Base-by-base conservation (phyloP, 2,888 invertebrate genomes). In the Netelia melanura region DNA sequence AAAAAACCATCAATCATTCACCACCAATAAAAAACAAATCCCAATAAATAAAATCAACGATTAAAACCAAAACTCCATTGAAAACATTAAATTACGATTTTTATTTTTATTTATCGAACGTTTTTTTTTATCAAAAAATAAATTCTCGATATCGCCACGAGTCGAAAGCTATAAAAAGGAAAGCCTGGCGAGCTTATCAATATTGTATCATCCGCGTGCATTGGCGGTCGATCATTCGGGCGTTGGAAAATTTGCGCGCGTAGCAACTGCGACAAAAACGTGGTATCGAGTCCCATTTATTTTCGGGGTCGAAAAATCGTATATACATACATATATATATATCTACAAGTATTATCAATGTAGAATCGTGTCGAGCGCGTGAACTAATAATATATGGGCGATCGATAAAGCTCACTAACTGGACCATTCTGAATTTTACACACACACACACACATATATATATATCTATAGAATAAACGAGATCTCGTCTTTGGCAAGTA, bases 331-430 rank as follows among this genome's bases (percentile, higher is more conserved):
- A 8, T 9, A 3, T 38, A 6, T 38, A 38, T 38, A 38, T 38
- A 38, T 38, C 5, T 38, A 6, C 23, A 14, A 65, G 56, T 56
- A 76, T 67, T 65, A 56, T 76, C 14, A 56, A 38, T 38, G 38
- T 14, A 30, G 52, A 54, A 65, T 8, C 38, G 38, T 43, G 56
- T 76, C 44, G 71, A 38, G 38, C 38, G 38, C 38, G 38, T 38
- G 38, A 38, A 38, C 38, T 38, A 38, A 65, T 71, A 70, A 56
- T 17, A 30, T 58, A 81, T 48, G 67, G 48, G 25, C 61, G 43
- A 43, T 58, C 77, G 77, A 83, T 83, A 78, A 83, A 72, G 65
- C 65, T 72, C 65, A 25, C 14, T 52, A 74, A 64, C 23, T 30
- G 14, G 11, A 62, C 10, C 62, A 25, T 62, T 58, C 6, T 5